phyloP scores from a whole-genome alignment of 2,888 invertebrate genomes.

The Carpatolechia fugitivella region DNA sequence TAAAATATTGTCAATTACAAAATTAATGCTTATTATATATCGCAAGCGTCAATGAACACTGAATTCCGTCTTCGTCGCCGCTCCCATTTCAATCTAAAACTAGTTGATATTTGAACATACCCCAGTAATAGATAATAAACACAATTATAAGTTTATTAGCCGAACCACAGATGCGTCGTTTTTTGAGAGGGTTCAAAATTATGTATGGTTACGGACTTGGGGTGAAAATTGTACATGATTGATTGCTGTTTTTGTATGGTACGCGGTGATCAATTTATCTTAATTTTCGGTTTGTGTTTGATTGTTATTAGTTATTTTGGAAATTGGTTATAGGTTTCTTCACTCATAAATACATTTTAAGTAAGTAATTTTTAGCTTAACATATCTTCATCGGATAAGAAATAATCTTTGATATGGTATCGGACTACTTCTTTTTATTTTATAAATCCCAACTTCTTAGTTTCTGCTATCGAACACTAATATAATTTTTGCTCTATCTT shows the following conservation, averaged over 20 bases:
- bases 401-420: too few relatives aligned
- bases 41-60: background rate
- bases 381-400: too few relatives aligned
- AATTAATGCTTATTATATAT: too few relatives aligned
- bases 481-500: too few relatives aligned
- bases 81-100: background rate
- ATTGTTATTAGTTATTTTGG: background rate
- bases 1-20: too few relatives aligned
- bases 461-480: too few relatives aligned
- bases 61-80: background rate
- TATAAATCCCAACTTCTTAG: too few relatives aligned
- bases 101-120: background rate
- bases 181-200: background rate
- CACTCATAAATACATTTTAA: background rate
- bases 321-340: background rate
- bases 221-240: conserved; percentile 1
- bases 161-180: conserved; percentile 25
- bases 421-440: too few relatives aligned
- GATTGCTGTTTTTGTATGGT: background rate
- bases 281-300: conserved; percentile 6
- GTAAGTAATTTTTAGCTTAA: too few relatives aligned
- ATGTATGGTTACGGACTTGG: background rate
- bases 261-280: background rate
- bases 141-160: conserved; percentile 33
- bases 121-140: conserved; percentile 27